Evolutionary conservation across 2,113 vertebrate genomes (phyloP), one percentile per base, ranked within the genome.

Genomic region (Ammospiza nelsoni): DNA sequence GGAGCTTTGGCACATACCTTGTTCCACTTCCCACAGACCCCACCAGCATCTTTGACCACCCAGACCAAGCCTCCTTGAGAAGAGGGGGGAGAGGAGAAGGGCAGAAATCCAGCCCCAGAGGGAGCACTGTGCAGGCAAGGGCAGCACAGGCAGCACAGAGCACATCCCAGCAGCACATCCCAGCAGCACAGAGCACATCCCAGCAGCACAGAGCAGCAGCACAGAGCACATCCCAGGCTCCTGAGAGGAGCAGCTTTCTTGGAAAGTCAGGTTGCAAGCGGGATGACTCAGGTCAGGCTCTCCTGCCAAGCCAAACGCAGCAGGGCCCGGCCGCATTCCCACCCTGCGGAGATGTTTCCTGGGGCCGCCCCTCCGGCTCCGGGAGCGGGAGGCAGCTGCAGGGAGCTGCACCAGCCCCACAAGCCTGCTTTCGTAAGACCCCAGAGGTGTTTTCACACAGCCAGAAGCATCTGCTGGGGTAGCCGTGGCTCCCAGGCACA

Each of bases 221-320:
- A 28, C 65, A 57, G 65, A 96, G 80, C 87, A 12, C 21, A 83
- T 43, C 94, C 86, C 88, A 6, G 90, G 92, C 92, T 95, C 81
- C 92, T 73, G 15, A 23, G 76, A 86, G 94, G 57, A 94, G 91
- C 89, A 24, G 75, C 82, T 58, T 95, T 93, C 95, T 91, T 92
- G 95, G 92, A 96, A 91, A 81, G 81, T 94, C 94, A 96, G 96
- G 89, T 91, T 92, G 92, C 0, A 3, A 95, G 65, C 0, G 17
- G 78, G 91, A 91, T 94, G 94, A 95, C 92, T 96, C 93, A 84
- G 89, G 94, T 51, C 87, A 84, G 1, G 84, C 77, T 87, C 78
- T 43, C 0, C 74, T 95, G 95, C 93, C 94, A 94, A 89, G 59
- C 87, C 87, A 85, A 89, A 71, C 9, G 48, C 83, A 14, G 11